Evolutionary conservation across 2,888 invertebrate genomes (phyloP).

Genomic region (Portevinia maculata): DNA sequence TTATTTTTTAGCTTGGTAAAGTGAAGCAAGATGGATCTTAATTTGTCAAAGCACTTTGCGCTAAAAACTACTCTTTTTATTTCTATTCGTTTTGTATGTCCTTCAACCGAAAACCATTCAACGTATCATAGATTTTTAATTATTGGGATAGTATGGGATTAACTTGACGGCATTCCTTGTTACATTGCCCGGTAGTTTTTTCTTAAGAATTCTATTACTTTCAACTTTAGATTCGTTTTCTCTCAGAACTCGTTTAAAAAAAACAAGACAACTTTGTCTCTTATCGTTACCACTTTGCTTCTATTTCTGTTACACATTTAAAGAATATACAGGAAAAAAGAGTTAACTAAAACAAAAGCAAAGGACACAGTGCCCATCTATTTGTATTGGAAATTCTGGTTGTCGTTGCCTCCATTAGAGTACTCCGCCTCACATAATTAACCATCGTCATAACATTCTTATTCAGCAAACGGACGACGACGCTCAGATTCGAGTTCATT

Average conservation of each 20-base stretch:
- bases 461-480: slow-evolving; percentile 84
- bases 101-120: slow-evolving; percentile 28
- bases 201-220: neutral
- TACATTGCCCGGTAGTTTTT: neutral
- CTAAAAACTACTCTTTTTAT: neutral
- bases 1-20: slow-evolving; percentile 4
- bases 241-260: neutral
- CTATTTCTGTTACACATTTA: slow-evolving; percentile 32
- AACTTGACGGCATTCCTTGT: slow-evolving; percentile 22
- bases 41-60: neutral
- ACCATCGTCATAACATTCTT: slow-evolving; percentile 22
- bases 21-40: slow-evolving; percentile 40
- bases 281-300: slow-evolving; percentile 36
- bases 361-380: neutral
- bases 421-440: slow-evolving; percentile 35
- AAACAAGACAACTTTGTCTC: neutral
- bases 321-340: slow-evolving; percentile 8
- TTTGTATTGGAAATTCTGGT: slow-evolving; percentile 31
- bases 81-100: neutral
- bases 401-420: slow-evolving; percentile 39
- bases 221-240: slow-evolving; percentile 26
- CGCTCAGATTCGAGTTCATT: slow-evolving; percentile 92
- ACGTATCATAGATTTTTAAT: neutral
- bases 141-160: neutral
- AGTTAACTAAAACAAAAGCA: neutral